phyloP scores from a whole-genome alignment of 2,113 vertebrate genomes.

The Lophochroa leadbeateri region DNA sequence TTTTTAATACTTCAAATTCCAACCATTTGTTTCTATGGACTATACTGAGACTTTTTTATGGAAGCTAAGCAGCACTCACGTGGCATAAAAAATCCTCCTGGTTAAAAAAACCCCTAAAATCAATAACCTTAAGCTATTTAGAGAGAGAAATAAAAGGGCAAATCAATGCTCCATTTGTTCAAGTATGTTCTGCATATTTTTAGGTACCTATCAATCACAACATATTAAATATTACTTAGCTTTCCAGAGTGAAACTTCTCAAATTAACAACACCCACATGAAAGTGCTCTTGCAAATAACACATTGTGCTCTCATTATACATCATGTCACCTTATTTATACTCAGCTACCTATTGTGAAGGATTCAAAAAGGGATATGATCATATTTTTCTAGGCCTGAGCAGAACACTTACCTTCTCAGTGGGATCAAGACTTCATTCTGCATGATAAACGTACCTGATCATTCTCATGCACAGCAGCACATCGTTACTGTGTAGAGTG shows the following conservation, averaged over 20 bases:
- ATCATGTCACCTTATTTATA: neutral
- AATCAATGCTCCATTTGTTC: conserved; percentile 18
- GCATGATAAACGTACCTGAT: neutral
- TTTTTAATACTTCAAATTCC: neutral
- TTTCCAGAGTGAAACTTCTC: neutral
- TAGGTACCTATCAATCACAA: neutral
- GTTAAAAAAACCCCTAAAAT: neutral
- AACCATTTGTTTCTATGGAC: neutral
- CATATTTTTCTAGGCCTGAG: neutral
- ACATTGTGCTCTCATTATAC: neutral
- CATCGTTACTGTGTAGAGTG: rapidly evolving
- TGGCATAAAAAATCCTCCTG: neutral
- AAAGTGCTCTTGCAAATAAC: neutral
- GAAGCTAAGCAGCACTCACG: neutral
- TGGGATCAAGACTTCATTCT: neutral
- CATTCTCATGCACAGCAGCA: neutral
- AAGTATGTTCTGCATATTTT: conserved; percentile 1
- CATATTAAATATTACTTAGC: neutral
- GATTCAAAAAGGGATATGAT: neutral
- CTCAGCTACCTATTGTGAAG: neutral
- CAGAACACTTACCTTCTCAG: neutral
- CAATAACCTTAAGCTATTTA: neutral
- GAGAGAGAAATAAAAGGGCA: neutral
- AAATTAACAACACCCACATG: neutral
- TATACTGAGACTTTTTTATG: neutral